Percentiles rank a stretch among this genome's conserved stretches.
phyloP scores from a whole-genome alignment of 1,140 invertebrate genomes.

The Trachymyrmex cornetzi region DNA sequence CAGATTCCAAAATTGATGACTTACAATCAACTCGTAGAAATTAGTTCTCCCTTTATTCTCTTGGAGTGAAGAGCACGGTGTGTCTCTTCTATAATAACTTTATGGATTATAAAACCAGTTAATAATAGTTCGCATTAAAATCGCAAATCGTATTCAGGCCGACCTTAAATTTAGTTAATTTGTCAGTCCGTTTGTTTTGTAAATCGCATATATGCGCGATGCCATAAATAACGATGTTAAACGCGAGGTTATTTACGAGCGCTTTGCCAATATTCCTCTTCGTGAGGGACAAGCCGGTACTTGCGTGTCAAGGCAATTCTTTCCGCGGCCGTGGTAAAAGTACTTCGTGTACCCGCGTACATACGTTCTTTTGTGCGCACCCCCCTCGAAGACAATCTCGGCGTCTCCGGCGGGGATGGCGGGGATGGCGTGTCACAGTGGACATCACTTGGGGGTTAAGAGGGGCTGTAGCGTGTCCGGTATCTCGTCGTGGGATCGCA shows the following conservation, averaged over 20 bases:
- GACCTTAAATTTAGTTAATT: slow-evolving; percentile 44
- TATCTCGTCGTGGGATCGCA: slow-evolving; percentile 84
- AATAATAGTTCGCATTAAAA: slow-evolving; percentile 28
- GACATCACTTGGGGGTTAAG: slow-evolving; percentile 79
- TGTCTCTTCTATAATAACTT: neutral
- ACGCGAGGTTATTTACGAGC: slow-evolving; percentile 75
- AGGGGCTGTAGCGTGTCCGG: slow-evolving; percentile 85
- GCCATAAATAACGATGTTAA: slow-evolving; percentile 70
- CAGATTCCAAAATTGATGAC: neutral
- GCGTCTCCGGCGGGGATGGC: slow-evolving; percentile 71
- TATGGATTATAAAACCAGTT: neutral
- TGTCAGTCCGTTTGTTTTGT: slow-evolving; percentile 56
- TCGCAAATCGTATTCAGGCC: slow-evolving; percentile 5
- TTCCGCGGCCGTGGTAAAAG: slow-evolving; percentile 74
- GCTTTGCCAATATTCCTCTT: slow-evolving; percentile 70
- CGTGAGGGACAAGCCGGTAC: slow-evolving; percentile 67
- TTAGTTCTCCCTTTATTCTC: neutral
- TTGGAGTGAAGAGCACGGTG: neutral
- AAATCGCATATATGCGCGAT: slow-evolving; percentile 63
- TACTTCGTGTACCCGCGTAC: slow-evolving; percentile 51
- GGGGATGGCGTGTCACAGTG: slow-evolving; percentile 78
- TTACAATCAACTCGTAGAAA: neutral
- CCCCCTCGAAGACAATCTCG: slow-evolving; percentile 79
- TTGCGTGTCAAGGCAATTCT: slow-evolving; percentile 76
- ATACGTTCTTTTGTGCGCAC: slow-evolving; percentile 76